Evolutionary conservation across 2,797 vertebrate genomes (phyloP), one percentile per base, ranked within the genome.

Genomic region (Bufotes viridis): DNA sequence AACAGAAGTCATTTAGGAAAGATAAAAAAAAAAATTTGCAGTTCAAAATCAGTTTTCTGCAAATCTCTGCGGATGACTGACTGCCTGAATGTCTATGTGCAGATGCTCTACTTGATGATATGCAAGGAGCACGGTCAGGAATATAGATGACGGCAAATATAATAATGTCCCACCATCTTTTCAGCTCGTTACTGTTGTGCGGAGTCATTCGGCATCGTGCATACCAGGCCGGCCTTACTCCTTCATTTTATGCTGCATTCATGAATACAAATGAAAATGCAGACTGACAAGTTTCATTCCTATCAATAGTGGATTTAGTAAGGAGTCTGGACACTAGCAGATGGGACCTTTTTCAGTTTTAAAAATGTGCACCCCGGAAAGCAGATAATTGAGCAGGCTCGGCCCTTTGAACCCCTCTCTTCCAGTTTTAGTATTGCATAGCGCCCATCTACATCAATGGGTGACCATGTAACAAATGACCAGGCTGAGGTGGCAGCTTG

Each of bases 1-100:
- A 42, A 75, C 22, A 51, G 34, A 11, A 75, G 72, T 75, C 72
- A 49, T 75, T 75, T 75, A 51, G 72, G 20, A 75, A 75, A 51
- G 29, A 20, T 42, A 42, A 74, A 49, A 74, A 49, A 22, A 22
- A 51, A 75, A 75, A 75, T 12, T 2, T 51, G 72, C 72, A 75
- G 12, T 51, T 51, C 42, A 75, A 5, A 75, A n/a, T 12, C 18
- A 13, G 42, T 12, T 75, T 75, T 67, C 51, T 75, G 20, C 42
- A n/a, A 49, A 74, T 74, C 72, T 51, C 34, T 51, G 70, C 34
- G 18, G 29, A 15, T 22, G 13, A 34, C 26, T 7, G 34, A 42
- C 24, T 74, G 70, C 29, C 18, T 18, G 24, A 20, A 14, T 34
- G 67, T 70, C 67, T 29, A 69, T 69, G 34, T 3, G 13, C 26